Percentiles rank a stretch among this genome's conserved stretches.
Conservation (phyloP, 2,113 vertebrate genomes). For the Anolis sagrei region DNA sequence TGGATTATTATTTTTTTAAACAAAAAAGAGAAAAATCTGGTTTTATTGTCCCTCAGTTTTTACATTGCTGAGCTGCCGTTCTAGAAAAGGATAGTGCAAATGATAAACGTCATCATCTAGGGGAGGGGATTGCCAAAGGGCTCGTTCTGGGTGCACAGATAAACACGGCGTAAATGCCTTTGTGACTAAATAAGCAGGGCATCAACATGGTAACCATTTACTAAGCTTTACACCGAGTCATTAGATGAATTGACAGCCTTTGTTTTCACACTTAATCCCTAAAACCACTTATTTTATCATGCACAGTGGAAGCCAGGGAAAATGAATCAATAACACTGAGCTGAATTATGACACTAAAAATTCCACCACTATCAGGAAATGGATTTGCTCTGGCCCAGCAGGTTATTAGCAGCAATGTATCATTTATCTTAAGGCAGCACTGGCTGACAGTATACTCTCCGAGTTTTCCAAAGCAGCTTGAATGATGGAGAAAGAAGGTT, state of each 20-base stretch:
- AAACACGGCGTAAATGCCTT: conserved; percentile 37
- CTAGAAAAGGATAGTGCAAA: conserved; percentile 48
- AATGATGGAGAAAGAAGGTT: conserved; percentile 4
- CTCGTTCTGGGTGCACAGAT: conserved; percentile 43
- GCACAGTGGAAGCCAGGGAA: conserved; percentile 20
- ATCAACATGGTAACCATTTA: conserved; percentile 19
- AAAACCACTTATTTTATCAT: conserved; percentile 31
- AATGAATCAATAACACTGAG: conserved; percentile 39
- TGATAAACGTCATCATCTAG: conserved; percentile 22
- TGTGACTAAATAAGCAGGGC: conserved; percentile 39
- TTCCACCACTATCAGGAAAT: conserved; percentile 48
- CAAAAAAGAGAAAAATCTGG: conserved; percentile 13
- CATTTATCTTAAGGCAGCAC: conserved; percentile 4
- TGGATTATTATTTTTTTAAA: conserved; percentile 50
- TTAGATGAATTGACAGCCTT: conserved; percentile 38
- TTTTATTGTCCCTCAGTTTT: conserved; percentile 48
- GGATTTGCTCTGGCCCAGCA: conserved; percentile 21
- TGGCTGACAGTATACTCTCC: background rate
- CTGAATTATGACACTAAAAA: conserved; percentile 53
- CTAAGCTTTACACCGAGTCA: conserved; percentile 33
- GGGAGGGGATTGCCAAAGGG: background rate
- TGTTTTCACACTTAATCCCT: conserved; percentile 30
- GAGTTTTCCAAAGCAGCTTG: conserved; percentile 2
- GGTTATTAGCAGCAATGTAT: conserved; percentile 13
- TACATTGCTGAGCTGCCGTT: conserved; percentile 34